phyloP scores from a whole-genome alignment of 2,888 invertebrate genomes.

The Dendrolimus houi region DNA sequence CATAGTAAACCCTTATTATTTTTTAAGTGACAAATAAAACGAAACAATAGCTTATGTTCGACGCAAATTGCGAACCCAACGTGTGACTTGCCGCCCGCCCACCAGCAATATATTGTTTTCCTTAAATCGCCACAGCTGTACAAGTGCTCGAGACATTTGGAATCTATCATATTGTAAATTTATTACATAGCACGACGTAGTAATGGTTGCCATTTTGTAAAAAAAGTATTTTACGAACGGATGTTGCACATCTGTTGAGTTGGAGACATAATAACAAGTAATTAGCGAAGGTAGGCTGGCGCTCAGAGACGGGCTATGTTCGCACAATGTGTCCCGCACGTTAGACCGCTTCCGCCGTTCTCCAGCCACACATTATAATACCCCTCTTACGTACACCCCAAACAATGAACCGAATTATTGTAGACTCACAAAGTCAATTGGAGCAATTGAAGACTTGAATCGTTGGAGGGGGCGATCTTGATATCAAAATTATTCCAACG shows the following conservation, averaged over 20 bases:
- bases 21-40: too few relatives aligned
- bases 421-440: conserved; percentile 21
- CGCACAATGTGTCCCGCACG: conserved; percentile 71
- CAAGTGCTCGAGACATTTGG: not conserved
- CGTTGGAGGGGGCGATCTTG: conserved; percentile 10
- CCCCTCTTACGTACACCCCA: conserved; percentile 16
- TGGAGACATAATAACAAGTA: conserved; percentile 67
- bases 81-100: too few relatives aligned
- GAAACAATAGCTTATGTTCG: too few relatives aligned
- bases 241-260: conserved; percentile 71
- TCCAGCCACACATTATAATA: conserved; percentile 18
- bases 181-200: conserved; percentile 11
- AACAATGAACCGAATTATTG: conserved; percentile 24
- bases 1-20: too few relatives aligned
- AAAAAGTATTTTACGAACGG: conserved; percentile 44
- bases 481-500: conserved; percentile 19
- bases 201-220: conserved; percentile 20
- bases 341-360: conserved; percentile 45
- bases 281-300: conserved; percentile 57
- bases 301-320: conserved; percentile 41
- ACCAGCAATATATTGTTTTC: too few relatives aligned
- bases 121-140: too few relatives aligned
- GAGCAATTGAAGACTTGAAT: conserved; percentile 22
- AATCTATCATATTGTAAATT: conserved; percentile 9
- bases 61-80: too few relatives aligned